Base-by-base conservation (phyloP, 1,140 invertebrate species). In the Hestina assimilis region DNA sequence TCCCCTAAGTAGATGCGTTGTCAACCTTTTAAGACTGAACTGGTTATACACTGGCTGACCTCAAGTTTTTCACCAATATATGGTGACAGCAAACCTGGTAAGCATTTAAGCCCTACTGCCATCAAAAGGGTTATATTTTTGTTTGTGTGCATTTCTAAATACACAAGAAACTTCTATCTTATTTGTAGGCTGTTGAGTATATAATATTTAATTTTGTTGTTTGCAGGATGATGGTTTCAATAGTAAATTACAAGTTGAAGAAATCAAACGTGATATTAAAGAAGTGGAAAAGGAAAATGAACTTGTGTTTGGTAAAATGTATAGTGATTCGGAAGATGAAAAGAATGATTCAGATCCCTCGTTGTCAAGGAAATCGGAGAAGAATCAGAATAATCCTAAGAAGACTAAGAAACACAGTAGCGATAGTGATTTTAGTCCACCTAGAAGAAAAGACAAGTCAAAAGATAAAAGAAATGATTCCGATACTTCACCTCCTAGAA, bases 151-250 rank as follows among this genome's bases (percentile, higher is more conserved):
- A n/a, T n/a, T n/a, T n/a, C n/a, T n/a, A n/a, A n/a, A n/a, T n/a
- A n/a, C n/a, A n/a, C n/a, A n/a, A n/a, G n/a, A n/a, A n/a, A n/a
- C n/a, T n/a, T n/a, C n/a, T n/a, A n/a, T n/a, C n/a, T n/a, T n/a
- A n/a, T n/a, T 19, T 40, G 3, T 15, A 5, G 9, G 2, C 7
- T 14, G n/a, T 28, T 28, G n/a, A 28, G 8, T 1, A 20, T 42
- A 15, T 26, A 20, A 45, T 51, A 4, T 43, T 15, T 24, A 24
- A 6, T 47, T 38, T 46, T 9, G 24, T 41, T 51, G 20, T 19
- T 82, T 84, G 59, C 48, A 89, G 87, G 84, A 89, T 74, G 88
- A 89, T 64, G 88, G 88, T 5, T 87, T 89, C 57, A 88, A 86
- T 47, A 85, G 77, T 50, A 84, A 81, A 65, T 12, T 87, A 58